Evolutionary conservation across 2,113 vertebrate species (phyloP).

Genomic region (Lophochroa leadbeateri): DNA sequence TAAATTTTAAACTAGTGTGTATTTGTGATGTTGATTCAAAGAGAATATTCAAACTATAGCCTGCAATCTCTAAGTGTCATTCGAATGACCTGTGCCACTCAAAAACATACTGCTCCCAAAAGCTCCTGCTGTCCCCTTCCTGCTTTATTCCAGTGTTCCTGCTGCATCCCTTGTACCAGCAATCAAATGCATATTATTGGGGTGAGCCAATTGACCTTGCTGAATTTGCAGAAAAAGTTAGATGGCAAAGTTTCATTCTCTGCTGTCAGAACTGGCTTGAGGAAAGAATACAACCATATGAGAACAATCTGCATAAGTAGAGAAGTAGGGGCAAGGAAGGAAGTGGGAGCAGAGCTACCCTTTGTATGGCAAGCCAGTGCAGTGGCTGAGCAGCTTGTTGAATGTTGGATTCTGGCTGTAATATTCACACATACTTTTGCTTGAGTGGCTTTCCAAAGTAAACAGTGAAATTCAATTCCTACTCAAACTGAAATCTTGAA

Average conservation of each 20-base stretch:
- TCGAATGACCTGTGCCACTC: not conserved
- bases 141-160: not conserved
- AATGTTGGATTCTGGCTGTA: not conserved
- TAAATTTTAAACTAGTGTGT: not conserved
- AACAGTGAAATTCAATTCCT: not conserved
- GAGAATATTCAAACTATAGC: not conserved
- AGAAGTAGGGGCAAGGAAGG: not conserved
- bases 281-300: not conserved
- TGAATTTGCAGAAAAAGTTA: not conserved
- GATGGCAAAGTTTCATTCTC: not conserved
- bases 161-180: not conserved
- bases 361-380: not conserved
- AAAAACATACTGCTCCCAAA: not conserved
- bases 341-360: not conserved
- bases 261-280: not conserved
- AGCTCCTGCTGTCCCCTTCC: not conserved
- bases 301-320: not conserved
- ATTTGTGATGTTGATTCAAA: not conserved
- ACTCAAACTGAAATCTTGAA: not conserved
- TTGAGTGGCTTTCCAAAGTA: not conserved
- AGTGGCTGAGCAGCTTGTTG: not conserved
- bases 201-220: not conserved
- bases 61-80: not conserved
- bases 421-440: fast-evolving
- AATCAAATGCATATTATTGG: not conserved